These are phyloP conservation scores for Bagarius yarrelli DNA, from an alignment of 2,113 vertebrate genomes.

Conservation along the genomic window DNA sequence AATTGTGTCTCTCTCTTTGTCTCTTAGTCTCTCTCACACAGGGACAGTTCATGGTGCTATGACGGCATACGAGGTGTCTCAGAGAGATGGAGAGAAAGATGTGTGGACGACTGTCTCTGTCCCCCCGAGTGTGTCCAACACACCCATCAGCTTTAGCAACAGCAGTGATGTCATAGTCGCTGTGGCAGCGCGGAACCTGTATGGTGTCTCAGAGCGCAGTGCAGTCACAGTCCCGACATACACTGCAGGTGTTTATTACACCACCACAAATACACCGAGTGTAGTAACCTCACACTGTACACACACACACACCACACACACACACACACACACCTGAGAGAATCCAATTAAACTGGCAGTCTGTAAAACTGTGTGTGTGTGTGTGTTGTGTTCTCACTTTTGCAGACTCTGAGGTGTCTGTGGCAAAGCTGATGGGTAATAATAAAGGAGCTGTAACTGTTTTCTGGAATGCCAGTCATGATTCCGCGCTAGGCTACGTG, in stretches of 20 bases:
- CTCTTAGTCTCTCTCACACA: constrained; percentile 61
- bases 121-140: background rate
- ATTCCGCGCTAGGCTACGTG: constrained; percentile 61
- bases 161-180: constrained; percentile 50
- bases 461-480: constrained; percentile 59
- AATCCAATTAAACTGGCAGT: too few species aligned
- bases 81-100: constrained; percentile 56
- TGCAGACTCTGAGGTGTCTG: constrained; percentile 53
- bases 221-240: constrained; percentile 52
- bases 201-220: constrained; percentile 57
- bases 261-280: background rate
- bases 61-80: constrained; percentile 60
- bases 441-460: constrained; percentile 55
- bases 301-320: background rate
- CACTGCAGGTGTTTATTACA: constrained; percentile 48
- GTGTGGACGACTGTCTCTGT: constrained; percentile 35
- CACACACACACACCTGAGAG: background rate
- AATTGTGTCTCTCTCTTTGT: background rate
- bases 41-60: constrained; percentile 65
- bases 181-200: constrained; percentile 58
- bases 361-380: background rate
- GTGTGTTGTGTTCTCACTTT: constrained; percentile 9
- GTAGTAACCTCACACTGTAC: background rate
- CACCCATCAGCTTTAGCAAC: constrained; percentile 58
- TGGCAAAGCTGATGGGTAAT: constrained; percentile 41